A percentile compares a stretch with the other conserved stretches of the same genome.
phyloP scores from a whole-genome alignment of 2,113 vertebrate species.

The Egretta garzetta region DNA sequence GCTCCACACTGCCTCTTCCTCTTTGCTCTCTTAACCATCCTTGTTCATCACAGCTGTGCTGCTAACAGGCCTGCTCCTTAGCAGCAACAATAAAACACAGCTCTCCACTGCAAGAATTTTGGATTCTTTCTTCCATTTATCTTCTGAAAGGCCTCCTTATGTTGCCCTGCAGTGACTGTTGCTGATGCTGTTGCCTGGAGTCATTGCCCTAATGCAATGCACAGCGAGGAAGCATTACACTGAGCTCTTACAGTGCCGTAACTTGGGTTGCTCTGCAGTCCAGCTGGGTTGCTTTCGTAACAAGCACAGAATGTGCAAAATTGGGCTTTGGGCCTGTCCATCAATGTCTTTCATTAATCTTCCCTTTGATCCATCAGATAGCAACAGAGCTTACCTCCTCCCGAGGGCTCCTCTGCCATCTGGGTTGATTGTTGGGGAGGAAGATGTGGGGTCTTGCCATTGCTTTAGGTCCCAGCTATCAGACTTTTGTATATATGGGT shows the following conservation, averaged over 20 bases:
- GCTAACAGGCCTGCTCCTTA: not conserved
- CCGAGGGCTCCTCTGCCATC: not conserved
- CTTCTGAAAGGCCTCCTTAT: not conserved
- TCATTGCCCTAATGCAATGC: not conserved
- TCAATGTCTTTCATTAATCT: not conserved
- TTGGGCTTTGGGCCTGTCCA: not conserved
- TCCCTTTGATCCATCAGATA: not conserved
- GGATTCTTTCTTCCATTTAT: not conserved
- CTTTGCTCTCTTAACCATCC: not conserved
- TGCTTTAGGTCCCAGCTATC: not conserved
- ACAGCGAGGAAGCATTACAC: not conserved
- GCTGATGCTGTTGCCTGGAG: not conserved
- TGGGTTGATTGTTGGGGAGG: not conserved
- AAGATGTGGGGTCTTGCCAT: not conserved
- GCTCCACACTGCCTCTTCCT: not conserved
- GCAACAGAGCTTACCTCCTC: not conserved
- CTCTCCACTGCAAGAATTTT: not conserved
- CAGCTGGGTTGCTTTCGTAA: not conserved
- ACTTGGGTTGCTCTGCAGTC: not conserved
- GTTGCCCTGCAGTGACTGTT: not conserved
- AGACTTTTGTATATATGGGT: not conserved
- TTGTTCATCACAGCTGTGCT: not conserved
- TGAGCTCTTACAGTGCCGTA: not conserved
- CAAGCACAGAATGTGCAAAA: not conserved
- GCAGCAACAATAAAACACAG: not conserved